A percentile compares a stretch with the other conserved stretches of the same genome.
Conservation (phyloP, 2,888 invertebrate species). For the Cyrtodaria siliqua region DNA sequence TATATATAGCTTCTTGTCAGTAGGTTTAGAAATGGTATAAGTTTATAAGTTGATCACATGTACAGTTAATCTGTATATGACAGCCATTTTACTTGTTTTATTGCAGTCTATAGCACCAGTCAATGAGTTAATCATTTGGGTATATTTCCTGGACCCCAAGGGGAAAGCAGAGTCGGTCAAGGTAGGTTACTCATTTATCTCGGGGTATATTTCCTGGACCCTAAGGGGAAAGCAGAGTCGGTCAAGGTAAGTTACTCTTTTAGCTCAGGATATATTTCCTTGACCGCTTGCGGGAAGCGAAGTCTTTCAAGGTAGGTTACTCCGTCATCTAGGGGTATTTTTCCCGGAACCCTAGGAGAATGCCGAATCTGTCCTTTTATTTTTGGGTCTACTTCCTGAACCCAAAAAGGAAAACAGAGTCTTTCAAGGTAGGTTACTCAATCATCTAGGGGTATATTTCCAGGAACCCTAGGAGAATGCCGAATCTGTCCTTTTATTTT, state of each 20-base stretch:
- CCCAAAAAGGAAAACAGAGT: conserved; percentile 50
- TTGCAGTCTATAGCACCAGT: conserved; percentile 9
- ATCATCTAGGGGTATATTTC: too few species aligned
- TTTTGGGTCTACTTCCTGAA: conserved; percentile 49
- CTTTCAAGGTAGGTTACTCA: conserved; percentile 59
- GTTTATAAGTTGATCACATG: too few species aligned
- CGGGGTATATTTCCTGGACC: conserved; percentile 19
- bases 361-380: too few species aligned
- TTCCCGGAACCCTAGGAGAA: too few species aligned
- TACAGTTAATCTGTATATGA: too few species aligned
- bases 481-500: too few species aligned
- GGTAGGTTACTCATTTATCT: conserved; percentile 37
- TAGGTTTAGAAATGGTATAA: too few species aligned
- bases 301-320: conserved; percentile 60
- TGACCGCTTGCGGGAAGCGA: conserved; percentile 46
- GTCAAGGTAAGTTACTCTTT: conserved; percentile 49
- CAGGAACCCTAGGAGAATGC: too few species aligned
- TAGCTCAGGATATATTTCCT: conserved; percentile 50
- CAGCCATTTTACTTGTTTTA: too few species aligned
- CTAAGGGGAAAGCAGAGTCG: conserved; percentile 50
- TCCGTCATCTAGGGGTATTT: too few species aligned
- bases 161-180: conserved; percentile 56
- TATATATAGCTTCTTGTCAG: too few species aligned
- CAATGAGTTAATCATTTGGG: conserved; percentile 54
- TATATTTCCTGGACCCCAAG: conserved; percentile 44